phyloP scores from a whole-genome alignment of 2,113 vertebrate species.

The Prochilodus magdalenae region DNA sequence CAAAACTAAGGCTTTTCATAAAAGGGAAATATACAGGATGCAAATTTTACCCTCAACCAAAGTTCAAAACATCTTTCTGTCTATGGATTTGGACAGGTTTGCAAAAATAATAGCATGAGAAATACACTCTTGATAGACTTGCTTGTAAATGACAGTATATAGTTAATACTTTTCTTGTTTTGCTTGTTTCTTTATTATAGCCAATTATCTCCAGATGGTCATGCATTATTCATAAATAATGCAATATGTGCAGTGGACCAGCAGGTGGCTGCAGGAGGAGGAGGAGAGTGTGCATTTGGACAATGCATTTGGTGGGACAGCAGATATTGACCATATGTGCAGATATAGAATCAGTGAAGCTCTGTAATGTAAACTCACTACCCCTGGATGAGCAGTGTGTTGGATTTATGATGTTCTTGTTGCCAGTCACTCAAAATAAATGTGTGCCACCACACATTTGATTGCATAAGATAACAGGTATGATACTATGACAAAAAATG shows the following conservation, averaged over 20 bases:
- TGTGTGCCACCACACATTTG: no score
- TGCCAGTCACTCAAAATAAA: background rate
- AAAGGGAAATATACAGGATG: background rate
- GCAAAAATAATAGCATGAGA: background rate
- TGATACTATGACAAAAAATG: background rate
- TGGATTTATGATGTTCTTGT: background rate
- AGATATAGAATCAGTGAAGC: slow-evolving; percentile 13
- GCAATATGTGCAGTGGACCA: slow-evolving; percentile 59
- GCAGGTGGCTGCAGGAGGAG: slow-evolving; percentile 60
- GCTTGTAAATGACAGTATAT: slow-evolving; percentile 22
- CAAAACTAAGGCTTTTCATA: background rate
- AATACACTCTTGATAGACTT: background rate
- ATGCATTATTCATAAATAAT: slow-evolving; percentile 61
- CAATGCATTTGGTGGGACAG: slow-evolving; percentile 18
- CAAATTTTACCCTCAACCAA: background rate
- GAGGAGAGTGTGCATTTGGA: slow-evolving; percentile 29
- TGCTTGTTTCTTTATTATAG: slow-evolving; percentile 38
- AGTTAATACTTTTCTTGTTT: slow-evolving; percentile 34
- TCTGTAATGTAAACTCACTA: background rate
- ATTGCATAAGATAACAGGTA: background rate
- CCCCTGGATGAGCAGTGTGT: background rate
- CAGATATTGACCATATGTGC: slow-evolving; percentile 32
- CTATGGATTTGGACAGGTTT: background rate
- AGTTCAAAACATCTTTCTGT: background rate
- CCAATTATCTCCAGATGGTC: slow-evolving; percentile 47